Evolutionary conservation across 2,797 vertebrate species (phyloP), one percentile per base, ranked within the genome.

Genomic region (Euthynnus affinis): DNA sequence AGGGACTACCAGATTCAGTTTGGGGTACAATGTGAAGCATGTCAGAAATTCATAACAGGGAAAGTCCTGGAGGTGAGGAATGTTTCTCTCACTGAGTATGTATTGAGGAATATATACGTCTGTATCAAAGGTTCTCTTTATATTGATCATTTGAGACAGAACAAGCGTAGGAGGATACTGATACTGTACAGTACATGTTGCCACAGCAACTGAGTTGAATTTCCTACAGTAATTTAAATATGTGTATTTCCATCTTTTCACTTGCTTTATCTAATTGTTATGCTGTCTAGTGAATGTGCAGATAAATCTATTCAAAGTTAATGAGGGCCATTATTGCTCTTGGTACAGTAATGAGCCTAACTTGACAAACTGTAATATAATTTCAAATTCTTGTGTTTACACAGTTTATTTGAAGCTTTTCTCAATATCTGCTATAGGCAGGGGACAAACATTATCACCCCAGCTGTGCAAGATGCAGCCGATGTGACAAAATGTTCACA

Each of bases 401-500:
- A 10, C 51, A 25, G 25, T 46, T 12, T 25, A 15, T 48, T 4
- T 72, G n/a, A 40, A 14, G 1, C 23, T 23, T 60, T 23, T 48
- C 25, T 75, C 13, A 5, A 74, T 40, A 63, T 49, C 23, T 81
- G 82, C 78, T 64, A 62, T 25, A 99, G 98, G 98, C 98, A 17
- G 98, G 98, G 42, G 96, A 98, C 92, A 98, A 97, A 87, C 96
- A 98, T 87, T 99, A 98, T 81, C 98, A 99, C 71, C 98, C 98
- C 23, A 96, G 96, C 84, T 99, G 98, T 95, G 98, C 98, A 84
- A 96, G 97, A 96, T 99, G 98, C 96, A 97, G 97, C 95, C 96
- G 96, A 75, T 99, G 98, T 93, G 94, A 96, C 85, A 96, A 96
- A 83, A 96, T 96, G 95, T 99, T 99, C 93, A 97, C 93, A 57